phyloP scores from a whole-genome alignment of 2,113 vertebrate species.

The Chaetura pelagica region DNA sequence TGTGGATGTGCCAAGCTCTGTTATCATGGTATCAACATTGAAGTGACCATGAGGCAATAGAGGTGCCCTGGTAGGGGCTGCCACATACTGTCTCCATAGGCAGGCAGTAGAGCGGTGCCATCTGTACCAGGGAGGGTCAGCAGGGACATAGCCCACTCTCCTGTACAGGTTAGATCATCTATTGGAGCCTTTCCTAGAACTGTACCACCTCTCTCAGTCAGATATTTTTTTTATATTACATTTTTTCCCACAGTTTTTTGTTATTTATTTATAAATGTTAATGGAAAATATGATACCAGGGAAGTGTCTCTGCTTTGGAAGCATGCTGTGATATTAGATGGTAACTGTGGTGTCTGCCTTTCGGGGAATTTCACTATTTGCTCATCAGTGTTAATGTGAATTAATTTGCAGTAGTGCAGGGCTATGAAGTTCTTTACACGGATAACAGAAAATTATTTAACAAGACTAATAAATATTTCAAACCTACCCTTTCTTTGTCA shows the following conservation, averaged over 20 bases:
- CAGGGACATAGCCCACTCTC: not conserved
- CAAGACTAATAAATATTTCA: not conserved
- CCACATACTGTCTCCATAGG: not conserved
- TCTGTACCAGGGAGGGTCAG: not conserved
- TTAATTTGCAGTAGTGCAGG: not conserved
- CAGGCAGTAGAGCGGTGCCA: not conserved
- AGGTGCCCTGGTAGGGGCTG: not conserved
- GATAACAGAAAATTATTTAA: not conserved
- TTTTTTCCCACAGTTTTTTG: not conserved
- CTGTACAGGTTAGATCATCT: not conserved
- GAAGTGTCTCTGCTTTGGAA: not conserved
- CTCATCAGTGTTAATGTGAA: not conserved
- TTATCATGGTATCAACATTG: fast-evolving
- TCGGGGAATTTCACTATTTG: not conserved
- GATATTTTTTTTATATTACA: not conserved
- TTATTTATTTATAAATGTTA: not conserved
- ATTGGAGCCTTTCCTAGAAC: not conserved
- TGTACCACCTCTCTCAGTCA: not conserved
- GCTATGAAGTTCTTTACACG: not conserved
- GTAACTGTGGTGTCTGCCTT: not conserved
- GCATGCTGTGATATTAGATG: not conserved
- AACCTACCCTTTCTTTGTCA: not conserved
- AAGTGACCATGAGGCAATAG: fast-evolving
- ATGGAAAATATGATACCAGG: not conserved
- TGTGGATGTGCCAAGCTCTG: fast-evolving